A percentile compares a stretch with the other conserved stretches of the same genome.
Conservation (phyloP, 2,113 vertebrate species). For the Phalacrocorax aristotelis region DNA sequence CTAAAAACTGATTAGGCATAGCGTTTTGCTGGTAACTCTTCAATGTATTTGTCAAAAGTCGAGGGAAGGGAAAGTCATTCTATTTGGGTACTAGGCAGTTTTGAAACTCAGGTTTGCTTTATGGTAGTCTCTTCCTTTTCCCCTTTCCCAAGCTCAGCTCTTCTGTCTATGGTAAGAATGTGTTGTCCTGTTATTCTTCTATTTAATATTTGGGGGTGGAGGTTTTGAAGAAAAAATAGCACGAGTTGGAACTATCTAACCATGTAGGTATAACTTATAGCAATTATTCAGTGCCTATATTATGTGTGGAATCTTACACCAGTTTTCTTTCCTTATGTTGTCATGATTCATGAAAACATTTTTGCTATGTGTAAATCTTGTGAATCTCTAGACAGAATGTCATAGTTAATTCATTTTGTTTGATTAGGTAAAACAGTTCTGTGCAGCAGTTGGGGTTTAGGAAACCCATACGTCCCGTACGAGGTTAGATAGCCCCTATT, state of each 20-base stretch:
- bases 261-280: background rate
- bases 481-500: background rate
- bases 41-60: background rate
- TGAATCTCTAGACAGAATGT: background rate
- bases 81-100: background rate
- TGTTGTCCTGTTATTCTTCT: background rate
- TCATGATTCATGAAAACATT: background rate
- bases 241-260: background rate
- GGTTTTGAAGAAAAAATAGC: background rate
- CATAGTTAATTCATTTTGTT: background rate
- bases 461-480: rapidly evolving
- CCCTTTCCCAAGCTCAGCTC: background rate
- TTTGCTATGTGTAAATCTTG: background rate
- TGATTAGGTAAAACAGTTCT: background rate
- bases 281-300: background rate
- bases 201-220: background rate
- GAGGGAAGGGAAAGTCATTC: background rate
- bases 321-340: background rate
- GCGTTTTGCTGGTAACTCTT: background rate
- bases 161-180: background rate
- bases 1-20: background rate
- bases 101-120: background rate
- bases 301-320: background rate
- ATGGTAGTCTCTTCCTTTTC: background rate
- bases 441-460: background rate